Evolutionary conservation across 2,113 vertebrate species (phyloP), one percentile per base, ranked within the genome.

Genomic region (Odontesthes bonariensis): DNA sequence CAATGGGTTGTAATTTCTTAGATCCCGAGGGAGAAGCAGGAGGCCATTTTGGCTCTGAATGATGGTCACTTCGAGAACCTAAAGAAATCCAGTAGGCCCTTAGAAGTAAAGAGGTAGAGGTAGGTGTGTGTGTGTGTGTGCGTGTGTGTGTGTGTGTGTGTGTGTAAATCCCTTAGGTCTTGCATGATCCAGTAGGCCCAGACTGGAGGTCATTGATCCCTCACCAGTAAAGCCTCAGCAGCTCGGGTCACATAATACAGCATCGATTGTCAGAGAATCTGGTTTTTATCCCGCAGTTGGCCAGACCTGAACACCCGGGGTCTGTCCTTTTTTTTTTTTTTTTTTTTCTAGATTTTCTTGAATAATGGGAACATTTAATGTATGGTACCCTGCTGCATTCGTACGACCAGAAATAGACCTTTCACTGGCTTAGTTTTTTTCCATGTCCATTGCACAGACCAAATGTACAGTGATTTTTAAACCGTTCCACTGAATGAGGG

Each of bases 121-220:
- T n/a, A n/a, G n/a, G 46, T 58, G 69, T 20, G 19, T 75, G 60
- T 70, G 71, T 52, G 64, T 84, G 47, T 65, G 17, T 47, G 17
- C 1, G 8, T 64, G 47, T 49, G 22, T 59, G 49, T n/a, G 59
- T 62, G 35, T 53, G 46, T 58, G 69, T 20, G 19, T 75, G 60
- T 70, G 71, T 52, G 64, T 84, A 54, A 79, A 71, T 82, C 81
- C 80, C 79, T 74, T 4, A 58, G 70, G 84, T 84, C 69, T 78
- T 57, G 62, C 77, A 42, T 67, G 77, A 87, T 83, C 75, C 88
- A 60, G 79, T 84, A 77, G 81, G 49, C 79, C 67, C 86, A 75
- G 81, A 76, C 83, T 71, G 20, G 33, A 79, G 69, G 61, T 83
- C 79, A 84, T 62, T 70, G 91, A 92, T 88, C 81, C 55, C 51